These are phyloP conservation scores for Myrmecobius fasciatus DNA, from an alignment of 2,113 vertebrate genomes.

Conservation along the genomic window DNA sequence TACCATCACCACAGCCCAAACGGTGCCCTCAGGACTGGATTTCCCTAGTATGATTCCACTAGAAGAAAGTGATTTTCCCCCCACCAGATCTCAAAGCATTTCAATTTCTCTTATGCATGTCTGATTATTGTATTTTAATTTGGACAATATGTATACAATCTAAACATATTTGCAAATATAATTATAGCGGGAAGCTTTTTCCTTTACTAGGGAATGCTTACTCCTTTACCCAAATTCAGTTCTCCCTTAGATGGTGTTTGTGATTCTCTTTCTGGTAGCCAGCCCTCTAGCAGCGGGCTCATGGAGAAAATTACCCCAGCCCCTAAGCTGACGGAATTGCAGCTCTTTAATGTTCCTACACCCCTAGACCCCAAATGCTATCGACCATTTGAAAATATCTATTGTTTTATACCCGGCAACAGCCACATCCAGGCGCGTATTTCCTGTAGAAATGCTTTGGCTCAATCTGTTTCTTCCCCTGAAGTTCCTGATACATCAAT, in stretches of 20 bases:
- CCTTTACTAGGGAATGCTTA: neutral
- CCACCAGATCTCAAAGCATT: neutral
- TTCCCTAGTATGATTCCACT: neutral
- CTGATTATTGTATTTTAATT: neutral
- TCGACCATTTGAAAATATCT: neutral
- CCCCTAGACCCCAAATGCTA: too few species aligned
- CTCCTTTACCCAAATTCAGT: neutral
- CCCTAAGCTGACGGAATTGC: neutral
- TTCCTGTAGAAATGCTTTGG: neutral
- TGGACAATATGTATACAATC: neutral
- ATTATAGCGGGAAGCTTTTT: neutral
- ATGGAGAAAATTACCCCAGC: neutral
- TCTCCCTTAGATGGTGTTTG: neutral
- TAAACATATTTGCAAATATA: neutral
- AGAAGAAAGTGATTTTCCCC: neutral
- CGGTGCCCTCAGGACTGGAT: constrained; percentile 49
- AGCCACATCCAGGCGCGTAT: neutral
- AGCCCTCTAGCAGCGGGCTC: neutral
- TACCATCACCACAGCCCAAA: constrained; percentile 55
- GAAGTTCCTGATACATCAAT: neutral
- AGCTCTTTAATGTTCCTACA: neutral
- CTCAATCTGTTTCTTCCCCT: neutral
- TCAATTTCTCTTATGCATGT: neutral
- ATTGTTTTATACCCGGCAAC: neutral
- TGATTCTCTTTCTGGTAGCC: neutral